A percentile compares a stretch with the other conserved stretches of the same genome.
Conservation (phyloP, 2,888 invertebrate species). For the Apamea sordens region DNA sequence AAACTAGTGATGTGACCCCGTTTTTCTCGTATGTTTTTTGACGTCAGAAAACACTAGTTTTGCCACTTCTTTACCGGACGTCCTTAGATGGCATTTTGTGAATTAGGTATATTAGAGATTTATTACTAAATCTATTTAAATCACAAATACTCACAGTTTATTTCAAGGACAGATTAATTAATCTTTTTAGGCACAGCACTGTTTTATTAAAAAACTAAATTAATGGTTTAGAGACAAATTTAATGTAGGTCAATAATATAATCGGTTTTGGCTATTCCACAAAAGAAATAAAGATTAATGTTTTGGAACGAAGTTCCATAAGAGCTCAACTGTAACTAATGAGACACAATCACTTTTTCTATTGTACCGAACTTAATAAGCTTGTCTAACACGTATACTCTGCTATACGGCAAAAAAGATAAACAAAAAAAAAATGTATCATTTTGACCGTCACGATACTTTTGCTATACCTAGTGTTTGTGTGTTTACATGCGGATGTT, state of each 20-base stretch:
- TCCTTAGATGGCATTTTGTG: constrained; percentile 28
- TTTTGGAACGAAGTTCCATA: background rate
- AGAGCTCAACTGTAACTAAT: too few species aligned
- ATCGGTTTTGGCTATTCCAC: background rate
- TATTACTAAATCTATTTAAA: background rate
- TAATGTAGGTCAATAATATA: background rate
- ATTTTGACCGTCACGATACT: background rate
- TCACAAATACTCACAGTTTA: background rate
- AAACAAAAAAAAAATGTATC: background rate
- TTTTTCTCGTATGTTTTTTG: constrained; percentile 42
- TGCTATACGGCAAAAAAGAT: background rate
- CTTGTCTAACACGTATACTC: background rate
- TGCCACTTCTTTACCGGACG: constrained; percentile 30
- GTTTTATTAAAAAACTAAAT: background rate
- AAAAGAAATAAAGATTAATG: background rate
- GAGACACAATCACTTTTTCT: too few species aligned
- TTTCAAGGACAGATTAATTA: too few species aligned
- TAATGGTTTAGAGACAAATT: background rate
- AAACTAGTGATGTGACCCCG: constrained; percentile 45
- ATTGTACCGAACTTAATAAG: too few species aligned
- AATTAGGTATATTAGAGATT: background rate
- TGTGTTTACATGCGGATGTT: background rate
- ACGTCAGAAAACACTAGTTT: constrained; percentile 37
- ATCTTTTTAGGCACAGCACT: background rate
- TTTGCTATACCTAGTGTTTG: background rate